phyloP scores from a whole-genome alignment of 2,797 vertebrate species.

The Adelosebastes latens region DNA sequence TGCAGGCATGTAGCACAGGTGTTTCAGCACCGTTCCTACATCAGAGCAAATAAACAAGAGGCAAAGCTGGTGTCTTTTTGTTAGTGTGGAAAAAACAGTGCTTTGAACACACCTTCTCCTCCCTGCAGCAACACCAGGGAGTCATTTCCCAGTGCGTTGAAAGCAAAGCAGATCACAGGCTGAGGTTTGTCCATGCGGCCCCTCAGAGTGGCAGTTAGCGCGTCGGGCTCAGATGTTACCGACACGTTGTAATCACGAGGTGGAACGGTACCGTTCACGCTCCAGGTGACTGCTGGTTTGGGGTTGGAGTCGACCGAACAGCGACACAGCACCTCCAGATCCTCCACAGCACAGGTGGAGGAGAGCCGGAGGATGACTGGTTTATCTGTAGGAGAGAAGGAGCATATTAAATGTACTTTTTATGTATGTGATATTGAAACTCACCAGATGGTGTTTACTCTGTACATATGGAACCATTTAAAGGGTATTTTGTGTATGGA shows the following conservation, averaged over 20 bases:
- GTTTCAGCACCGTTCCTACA: background rate
- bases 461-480: background rate
- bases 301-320: constrained; percentile 84
- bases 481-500: background rate
- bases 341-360: constrained; percentile 66
- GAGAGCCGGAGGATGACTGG: constrained; percentile 70
- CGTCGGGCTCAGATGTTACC: constrained; percentile 16
- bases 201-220: constrained; percentile 60
- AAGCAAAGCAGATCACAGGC: constrained; percentile 77
- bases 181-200: constrained; percentile 61
- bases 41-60: constrained; percentile 24
- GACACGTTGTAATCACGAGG: constrained; percentile 74
- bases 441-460: background rate
- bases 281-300: constrained; percentile 81
- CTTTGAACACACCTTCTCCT: constrained; percentile 61
- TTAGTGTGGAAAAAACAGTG: background rate
- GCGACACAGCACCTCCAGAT: constrained; percentile 62
- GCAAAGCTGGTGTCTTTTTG: constrained; percentile 1
- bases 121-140: constrained; percentile 68
- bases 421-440: no score
- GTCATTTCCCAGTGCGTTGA: constrained; percentile 82
- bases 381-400: constrained; percentile 70
- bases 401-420: background rate
- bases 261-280: constrained; percentile 73
- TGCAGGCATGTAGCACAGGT: constrained; percentile 13